Conservation (phyloP, 2,113 vertebrate species). For the Eira barbara region DNA sequence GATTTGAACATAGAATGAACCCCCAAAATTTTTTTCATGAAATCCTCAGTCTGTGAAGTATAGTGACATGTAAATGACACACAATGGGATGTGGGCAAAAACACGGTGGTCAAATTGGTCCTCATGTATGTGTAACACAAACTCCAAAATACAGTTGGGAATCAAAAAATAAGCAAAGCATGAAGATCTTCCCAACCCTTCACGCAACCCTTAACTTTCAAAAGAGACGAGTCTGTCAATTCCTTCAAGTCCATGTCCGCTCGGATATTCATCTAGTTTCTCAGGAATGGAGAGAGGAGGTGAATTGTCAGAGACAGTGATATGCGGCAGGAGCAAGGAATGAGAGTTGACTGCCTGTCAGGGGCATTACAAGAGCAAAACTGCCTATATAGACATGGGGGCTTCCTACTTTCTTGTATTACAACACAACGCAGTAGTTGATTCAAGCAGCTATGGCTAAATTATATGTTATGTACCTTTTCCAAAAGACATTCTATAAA, state of each 20-base stretch:
- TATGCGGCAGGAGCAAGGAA: neutral
- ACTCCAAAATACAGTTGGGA: neutral
- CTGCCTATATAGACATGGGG: accelerated
- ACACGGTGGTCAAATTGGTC: neutral
- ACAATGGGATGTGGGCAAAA: neutral
- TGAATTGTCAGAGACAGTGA: too few species aligned
- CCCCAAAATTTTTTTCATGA: neutral
- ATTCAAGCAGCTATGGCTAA: neutral
- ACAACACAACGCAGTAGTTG: accelerated
- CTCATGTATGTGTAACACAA: neutral
- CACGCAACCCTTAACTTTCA: neutral
- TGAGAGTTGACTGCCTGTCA: too few species aligned
- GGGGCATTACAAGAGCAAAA: accelerated
- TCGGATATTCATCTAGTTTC: neutral
- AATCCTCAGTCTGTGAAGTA: neutral
- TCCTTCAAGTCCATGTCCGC: neutral
- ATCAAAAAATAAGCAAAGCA: neutral
- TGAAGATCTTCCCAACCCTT: neutral
- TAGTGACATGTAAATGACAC: neutral
- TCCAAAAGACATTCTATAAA: neutral
- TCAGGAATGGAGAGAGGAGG: neutral
- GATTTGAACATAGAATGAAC: neutral
- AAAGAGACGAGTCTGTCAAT: neutral
- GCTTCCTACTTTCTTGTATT: neutral
- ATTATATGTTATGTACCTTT: neutral